Conservation (phyloP, 1,140 invertebrate species). For the Solenopsis fugax region DNA sequence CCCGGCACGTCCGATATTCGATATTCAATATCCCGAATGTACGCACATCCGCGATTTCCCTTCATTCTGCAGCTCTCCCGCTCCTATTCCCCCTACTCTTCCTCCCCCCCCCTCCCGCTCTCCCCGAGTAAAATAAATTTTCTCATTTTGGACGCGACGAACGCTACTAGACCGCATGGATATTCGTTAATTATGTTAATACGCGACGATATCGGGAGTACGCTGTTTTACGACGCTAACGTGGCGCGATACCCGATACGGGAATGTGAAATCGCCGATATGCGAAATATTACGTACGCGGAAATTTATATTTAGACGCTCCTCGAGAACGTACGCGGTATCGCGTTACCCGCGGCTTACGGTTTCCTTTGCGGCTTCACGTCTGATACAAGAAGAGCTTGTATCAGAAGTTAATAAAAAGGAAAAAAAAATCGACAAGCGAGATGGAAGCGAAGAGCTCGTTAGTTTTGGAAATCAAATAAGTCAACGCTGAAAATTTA, state of each 20-base stretch:
- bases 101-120: neutral
- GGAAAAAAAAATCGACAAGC: neutral
- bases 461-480: slow-evolving; percentile 23
- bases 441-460: neutral
- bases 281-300: neutral
- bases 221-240: slow-evolving; percentile 9
- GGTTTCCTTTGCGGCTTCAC: neutral
- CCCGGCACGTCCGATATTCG: slow-evolving; percentile 54
- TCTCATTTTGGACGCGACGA: slow-evolving; percentile 22
- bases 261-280: neutral
- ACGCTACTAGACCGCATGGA: slow-evolving; percentile 13
- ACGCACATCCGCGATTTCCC: slow-evolving; percentile 18
- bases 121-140: slow-evolving; percentile 26
- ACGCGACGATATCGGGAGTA: slow-evolving; percentile 8
- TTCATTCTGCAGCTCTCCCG: neutral
- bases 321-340: slow-evolving; percentile 2
- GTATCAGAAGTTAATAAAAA: neutral
- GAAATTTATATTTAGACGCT: slow-evolving; percentile 21
- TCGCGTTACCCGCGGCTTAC: slow-evolving; percentile 7
- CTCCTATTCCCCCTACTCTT: no score
- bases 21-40: slow-evolving; percentile 58
- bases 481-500: neutral
- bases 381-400: neutral
- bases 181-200: slow-evolving; percentile 61
- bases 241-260: slow-evolving; percentile 16